Evolutionary conservation across 2,113 vertebrate species (phyloP).

Genomic region (Carettochelys insculpta): DNA sequence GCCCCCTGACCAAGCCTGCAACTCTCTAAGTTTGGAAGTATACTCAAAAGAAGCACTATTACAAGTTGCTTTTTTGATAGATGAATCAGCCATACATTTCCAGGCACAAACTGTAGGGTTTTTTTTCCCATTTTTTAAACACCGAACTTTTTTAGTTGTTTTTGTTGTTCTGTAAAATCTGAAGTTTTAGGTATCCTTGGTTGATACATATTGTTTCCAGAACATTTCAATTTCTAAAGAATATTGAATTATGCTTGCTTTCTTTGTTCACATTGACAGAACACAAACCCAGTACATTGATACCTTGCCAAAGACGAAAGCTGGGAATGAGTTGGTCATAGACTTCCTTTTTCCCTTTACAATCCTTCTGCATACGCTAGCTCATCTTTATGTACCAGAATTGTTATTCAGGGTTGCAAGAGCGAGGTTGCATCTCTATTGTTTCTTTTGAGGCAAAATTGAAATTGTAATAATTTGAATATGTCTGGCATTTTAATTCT

Average conservation of each 20-base stretch:
- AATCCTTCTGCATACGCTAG: not conserved
- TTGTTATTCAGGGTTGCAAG: accelerated
- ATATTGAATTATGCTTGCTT: accelerated
- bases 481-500: not conserved
- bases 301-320: accelerated
- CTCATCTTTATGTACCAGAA: not conserved
- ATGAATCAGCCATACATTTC: not conserved
- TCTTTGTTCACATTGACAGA: not conserved
- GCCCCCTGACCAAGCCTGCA: not conserved
- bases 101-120: not conserved
- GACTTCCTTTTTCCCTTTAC: not conserved
- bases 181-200: not conserved
- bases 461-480: not conserved
- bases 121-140: no score
- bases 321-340: not conserved
- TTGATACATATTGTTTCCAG: not conserved
- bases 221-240: not conserved
- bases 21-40: not conserved
- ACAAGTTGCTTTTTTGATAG: not conserved
- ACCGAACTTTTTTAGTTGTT: no score
- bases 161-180: not conserved
- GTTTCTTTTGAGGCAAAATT: not conserved
- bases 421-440: accelerated
- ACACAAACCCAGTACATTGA: accelerated
- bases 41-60: not conserved